Base-by-base conservation (phyloP, 2,797 vertebrate species). In the Fistularia commersonii region DNA sequence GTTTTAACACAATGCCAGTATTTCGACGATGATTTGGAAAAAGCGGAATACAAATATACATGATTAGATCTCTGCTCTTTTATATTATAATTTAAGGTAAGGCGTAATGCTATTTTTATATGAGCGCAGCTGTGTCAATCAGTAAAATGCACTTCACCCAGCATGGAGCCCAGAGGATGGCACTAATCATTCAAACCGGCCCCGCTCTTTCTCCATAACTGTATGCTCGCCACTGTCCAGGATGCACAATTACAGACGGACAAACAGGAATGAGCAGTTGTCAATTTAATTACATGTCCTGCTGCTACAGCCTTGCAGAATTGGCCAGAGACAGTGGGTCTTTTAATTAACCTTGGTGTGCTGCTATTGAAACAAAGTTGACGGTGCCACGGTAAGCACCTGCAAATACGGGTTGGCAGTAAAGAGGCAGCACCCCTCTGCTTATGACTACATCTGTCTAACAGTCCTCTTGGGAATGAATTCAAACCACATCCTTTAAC, bases 261-360 rank as follows among this genome's bases (percentile, higher is more conserved):
- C 67, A 83, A 84, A 77, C 81, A 73, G 64, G 72, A 86, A 74
- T 15, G 72, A 87, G 73, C 81, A 79, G 74, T 81, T 90, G 87
- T 84, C 81, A 85, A 78, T 88, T 89, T 87, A 84, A 89, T 87
- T 82, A 84, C 57, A 58, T 65, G 61, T 67, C 52, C 69, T 64
- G 75, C 66, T 12, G 34, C 70, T 60, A 49, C 54, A 78, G 60
- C 34, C 45, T 35, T 43, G 51, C 54, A 45, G 69, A 48, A 53
- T 48, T 35, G 15, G 59, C 60, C 39, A 47, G 65, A 78, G 64
- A 70, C 32, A 12, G 60, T 31, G 63, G 48, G 66, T 80, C 75
- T 76, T 70, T 83, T 87, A 87, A 88, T 90, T 88, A 88, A 86
- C 85, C 82, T 71, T 34, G 48, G 67, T 59, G 60, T 70, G 71